Percentiles rank a stretch among this genome's conserved stretches.
phyloP scores from a whole-genome alignment of 2,888 invertebrate genomes.

The Tridacna crocea region DNA sequence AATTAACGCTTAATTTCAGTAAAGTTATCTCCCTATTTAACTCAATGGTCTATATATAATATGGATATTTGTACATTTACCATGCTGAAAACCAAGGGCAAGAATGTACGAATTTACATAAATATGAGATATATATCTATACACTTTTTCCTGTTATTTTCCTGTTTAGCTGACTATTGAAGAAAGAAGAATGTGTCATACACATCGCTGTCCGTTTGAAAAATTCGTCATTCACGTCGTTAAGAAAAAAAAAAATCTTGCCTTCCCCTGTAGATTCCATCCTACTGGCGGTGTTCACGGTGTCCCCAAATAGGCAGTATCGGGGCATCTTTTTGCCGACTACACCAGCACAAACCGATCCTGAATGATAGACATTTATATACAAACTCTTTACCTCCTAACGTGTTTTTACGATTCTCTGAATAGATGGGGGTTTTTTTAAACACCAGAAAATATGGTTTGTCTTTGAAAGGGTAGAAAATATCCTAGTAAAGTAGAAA shows the following conservation, averaged over 20 bases:
- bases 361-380: not conserved
- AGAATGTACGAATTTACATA: too few relatives aligned
- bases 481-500: not conserved
- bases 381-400: not conserved
- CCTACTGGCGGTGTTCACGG: conserved; percentile 20
- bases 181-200: too few relatives aligned
- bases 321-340: conserved; percentile 28
- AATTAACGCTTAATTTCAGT: too few relatives aligned
- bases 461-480: not conserved
- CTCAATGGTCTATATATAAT: too few relatives aligned
- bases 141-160: too few relatives aligned
- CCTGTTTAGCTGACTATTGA: too few relatives aligned
- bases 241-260: not conserved
- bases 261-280: conserved; percentile 28
- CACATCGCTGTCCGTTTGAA: too few relatives aligned
- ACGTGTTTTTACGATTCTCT: not conserved
- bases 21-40: too few relatives aligned
- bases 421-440: not conserved
- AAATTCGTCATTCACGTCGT: too few relatives aligned
- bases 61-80: too few relatives aligned
- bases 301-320: conserved; percentile 24
- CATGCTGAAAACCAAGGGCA: too few relatives aligned
- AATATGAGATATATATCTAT: too few relatives aligned
- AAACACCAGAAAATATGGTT: not conserved
- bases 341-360: conserved; percentile 24